These are phyloP conservation scores for Chelonia mydas DNA, from an alignment of 2,797 vertebrate genomes.

Conservation along the genomic window DNA sequence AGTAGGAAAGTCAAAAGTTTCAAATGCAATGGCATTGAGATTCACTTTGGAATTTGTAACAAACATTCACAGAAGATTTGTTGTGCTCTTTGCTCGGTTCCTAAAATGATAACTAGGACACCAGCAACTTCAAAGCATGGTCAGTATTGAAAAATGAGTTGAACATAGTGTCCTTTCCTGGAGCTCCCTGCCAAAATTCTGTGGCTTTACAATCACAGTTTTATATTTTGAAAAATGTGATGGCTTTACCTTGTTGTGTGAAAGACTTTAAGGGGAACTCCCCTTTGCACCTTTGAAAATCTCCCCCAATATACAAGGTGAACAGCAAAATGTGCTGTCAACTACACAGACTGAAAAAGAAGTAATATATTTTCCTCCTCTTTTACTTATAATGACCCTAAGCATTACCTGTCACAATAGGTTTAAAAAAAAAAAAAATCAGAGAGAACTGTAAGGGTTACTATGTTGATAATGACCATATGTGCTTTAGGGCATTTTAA, in stretches of 20 bases:
- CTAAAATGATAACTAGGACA: not conserved
- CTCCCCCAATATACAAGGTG: not conserved
- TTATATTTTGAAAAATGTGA: not conserved
- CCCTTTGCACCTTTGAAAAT: not conserved
- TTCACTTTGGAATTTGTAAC: not conserved
- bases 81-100: not conserved
- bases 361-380: not conserved
- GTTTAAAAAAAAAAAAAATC: not conserved
- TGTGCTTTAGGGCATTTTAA: not conserved
- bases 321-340: not conserved
- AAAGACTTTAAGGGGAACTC: not conserved
- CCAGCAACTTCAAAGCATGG: not conserved
- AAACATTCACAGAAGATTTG: not conserved
- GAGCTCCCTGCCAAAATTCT: not conserved
- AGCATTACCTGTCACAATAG: not conserved
- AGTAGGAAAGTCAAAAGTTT: conserved; percentile 1
- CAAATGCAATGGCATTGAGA: not conserved
- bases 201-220: not conserved
- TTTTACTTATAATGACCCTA: not conserved
- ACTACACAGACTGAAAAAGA: fast-evolving
- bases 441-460: not conserved
- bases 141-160: not conserved
- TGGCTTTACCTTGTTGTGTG: not conserved
- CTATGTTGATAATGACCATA: not conserved
- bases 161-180: fast-evolving